A percentile compares a stretch with the other conserved stretches of the same genome.
Evolutionary conservation across 2,797 vertebrate species (phyloP).

Genomic region (Phrynocephalus forsythii): DNA sequence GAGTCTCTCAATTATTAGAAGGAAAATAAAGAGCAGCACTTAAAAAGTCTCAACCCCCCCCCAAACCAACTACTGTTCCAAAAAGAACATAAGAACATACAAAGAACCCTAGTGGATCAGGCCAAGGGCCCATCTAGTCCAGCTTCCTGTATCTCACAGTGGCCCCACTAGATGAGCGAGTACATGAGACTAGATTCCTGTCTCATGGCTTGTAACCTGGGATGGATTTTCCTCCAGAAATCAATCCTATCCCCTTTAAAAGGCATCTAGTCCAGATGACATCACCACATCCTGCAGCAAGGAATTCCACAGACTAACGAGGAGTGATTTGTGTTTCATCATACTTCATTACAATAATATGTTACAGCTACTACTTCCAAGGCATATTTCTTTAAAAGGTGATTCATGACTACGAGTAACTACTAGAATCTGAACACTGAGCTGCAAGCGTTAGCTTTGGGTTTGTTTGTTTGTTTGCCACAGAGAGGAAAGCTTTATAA

Average conservation of each 20-base stretch:
- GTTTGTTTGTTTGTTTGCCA: neutral
- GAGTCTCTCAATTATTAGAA: neutral
- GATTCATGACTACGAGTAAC: neutral
- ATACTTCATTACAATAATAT: neutral
- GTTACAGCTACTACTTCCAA: neutral
- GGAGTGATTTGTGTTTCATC: neutral
- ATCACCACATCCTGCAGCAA: no score
- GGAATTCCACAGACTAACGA: no score
- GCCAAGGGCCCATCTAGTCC: no score
- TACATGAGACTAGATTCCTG: no score
- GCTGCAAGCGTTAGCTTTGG: neutral
- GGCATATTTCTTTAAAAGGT: neutral
- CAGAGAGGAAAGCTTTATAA: constrained; percentile 26
- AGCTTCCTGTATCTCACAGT: no score
- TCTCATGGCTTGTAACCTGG: no score
- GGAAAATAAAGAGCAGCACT: neutral
- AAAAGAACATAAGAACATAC: neutral
- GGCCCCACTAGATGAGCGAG: no score
- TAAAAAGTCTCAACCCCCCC: neutral
- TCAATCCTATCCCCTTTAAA: no score
- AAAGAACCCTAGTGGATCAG: no score
- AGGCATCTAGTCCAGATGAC: no score
- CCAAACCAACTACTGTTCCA: neutral
- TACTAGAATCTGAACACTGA: neutral
- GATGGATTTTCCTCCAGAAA: no score